phyloP scores from a whole-genome alignment of 2,888 invertebrate species.

The Cheilosia grossa region DNA sequence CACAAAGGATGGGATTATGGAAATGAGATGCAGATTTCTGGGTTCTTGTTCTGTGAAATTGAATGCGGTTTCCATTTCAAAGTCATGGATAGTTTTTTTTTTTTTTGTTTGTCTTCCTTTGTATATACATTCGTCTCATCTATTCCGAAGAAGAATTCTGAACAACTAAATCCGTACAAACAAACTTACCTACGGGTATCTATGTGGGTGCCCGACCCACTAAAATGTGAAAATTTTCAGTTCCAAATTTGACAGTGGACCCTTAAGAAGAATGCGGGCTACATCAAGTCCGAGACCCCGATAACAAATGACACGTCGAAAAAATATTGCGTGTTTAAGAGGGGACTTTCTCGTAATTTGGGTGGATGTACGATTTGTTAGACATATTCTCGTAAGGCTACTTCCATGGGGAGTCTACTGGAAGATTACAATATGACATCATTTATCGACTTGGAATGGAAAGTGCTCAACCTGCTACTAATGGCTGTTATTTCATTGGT shows the following conservation, averaged over 20 bases:
- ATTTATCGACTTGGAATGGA: too few relatives aligned
- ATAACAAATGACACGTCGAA: neutral
- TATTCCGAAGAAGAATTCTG: neutral
- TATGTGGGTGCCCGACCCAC: slow-evolving; percentile 7
- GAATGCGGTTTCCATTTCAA: slow-evolving; percentile 10
- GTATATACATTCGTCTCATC: neutral
- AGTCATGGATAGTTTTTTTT: neutral
- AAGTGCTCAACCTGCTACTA: too few relatives aligned
- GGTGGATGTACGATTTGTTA: neutral
- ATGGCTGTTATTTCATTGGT: too few relatives aligned
- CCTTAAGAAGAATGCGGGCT: neutral
- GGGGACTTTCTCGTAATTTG: neutral
- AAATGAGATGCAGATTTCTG: slow-evolving; percentile 61
- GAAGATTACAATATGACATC: too few relatives aligned
- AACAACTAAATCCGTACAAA: neutral
- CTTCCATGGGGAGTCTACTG: too few relatives aligned
- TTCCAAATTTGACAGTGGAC: neutral
- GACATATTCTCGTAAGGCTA: neutral
- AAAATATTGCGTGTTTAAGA: neutral
- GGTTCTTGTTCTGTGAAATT: slow-evolving; percentile 3
- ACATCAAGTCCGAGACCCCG: neutral
- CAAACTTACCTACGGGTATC: neutral
- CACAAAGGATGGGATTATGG: slow-evolving; percentile 69
- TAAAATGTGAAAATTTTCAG: neutral
- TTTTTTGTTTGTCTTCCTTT: slow-evolving; percentile 13